Conservation (phyloP, 1,140 invertebrate genomes). For the Melanaphis sacchari region DNA sequence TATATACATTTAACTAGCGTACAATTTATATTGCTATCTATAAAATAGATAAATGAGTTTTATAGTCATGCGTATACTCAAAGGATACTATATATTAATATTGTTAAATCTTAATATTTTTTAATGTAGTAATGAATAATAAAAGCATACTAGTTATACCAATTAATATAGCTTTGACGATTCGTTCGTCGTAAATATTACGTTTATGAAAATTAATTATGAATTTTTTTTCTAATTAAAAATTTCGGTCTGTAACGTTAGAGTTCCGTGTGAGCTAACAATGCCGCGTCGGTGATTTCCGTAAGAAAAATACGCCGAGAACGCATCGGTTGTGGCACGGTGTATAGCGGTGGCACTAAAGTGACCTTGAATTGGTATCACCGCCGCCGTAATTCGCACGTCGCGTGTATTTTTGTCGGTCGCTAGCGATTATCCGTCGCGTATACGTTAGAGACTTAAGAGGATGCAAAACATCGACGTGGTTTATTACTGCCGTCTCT, state of each 20-base stretch:
- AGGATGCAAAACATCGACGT: neutral
- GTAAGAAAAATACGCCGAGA: neutral
- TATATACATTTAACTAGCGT: neutral
- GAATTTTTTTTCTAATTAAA: neutral
- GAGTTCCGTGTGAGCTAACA: neutral
- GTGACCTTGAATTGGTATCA: conserved; percentile 2
- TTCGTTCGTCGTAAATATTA: neutral
- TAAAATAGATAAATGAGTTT: neutral
- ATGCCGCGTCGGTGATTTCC: neutral
- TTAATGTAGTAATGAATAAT: neutral
- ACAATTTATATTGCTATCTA: too few species aligned
- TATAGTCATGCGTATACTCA: neutral
- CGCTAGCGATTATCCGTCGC: neutral
- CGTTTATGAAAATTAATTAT: neutral
- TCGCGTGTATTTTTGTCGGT: neutral
- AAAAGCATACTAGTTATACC: neutral
- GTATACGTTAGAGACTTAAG: neutral
- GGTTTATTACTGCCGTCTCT: neutral
- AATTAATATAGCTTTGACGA: neutral
- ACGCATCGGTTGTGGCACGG: neutral
- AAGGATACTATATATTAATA: too few species aligned
- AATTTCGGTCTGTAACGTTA: neutral
- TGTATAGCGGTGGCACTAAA: neutral
- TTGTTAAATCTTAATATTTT: neutral
- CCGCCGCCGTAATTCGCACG: neutral